phyloP scores from a whole-genome alignment of 1,140 invertebrate species.

The Platyscapa corneri region DNA sequence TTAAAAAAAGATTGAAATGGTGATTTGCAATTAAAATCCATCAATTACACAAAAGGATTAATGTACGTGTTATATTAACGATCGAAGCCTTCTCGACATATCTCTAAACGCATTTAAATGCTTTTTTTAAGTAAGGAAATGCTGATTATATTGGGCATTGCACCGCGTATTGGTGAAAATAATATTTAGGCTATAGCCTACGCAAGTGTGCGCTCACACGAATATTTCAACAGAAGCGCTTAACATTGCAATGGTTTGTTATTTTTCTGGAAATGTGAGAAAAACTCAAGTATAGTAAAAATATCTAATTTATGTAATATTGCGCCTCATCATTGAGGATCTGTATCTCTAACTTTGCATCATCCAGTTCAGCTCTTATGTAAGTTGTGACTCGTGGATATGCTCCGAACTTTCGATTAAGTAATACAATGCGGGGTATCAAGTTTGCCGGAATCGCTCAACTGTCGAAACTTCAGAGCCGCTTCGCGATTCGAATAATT shows the following conservation, averaged over 20 bases:
- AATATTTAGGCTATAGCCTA: background rate
- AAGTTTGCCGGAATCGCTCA: background rate
- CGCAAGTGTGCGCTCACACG: background rate
- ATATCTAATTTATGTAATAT: slow-evolving; percentile 23
- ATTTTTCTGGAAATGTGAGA: background rate
- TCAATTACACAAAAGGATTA: too few species aligned
- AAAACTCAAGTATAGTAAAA: background rate
- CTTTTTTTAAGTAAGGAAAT: too few species aligned
- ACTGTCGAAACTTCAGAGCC: background rate
- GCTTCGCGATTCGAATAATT: background rate
- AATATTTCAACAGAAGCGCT: background rate
- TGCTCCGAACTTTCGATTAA: background rate
- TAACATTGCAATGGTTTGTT: background rate
- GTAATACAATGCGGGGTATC: background rate
- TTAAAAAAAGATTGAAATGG: background rate
- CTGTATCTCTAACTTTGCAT: slow-evolving; percentile 1
- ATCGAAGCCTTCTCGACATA: too few species aligned
- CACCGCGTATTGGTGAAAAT: background rate
- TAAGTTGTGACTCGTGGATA: background rate
- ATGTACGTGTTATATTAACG: too few species aligned
- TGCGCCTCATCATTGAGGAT: background rate
- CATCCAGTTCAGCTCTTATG: background rate
- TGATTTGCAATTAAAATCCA: too few species aligned
- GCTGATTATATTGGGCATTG: too few species aligned
- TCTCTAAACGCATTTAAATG: too few species aligned